Conservation (phyloP, 2,888 invertebrate species). For the Lypha dubia region DNA sequence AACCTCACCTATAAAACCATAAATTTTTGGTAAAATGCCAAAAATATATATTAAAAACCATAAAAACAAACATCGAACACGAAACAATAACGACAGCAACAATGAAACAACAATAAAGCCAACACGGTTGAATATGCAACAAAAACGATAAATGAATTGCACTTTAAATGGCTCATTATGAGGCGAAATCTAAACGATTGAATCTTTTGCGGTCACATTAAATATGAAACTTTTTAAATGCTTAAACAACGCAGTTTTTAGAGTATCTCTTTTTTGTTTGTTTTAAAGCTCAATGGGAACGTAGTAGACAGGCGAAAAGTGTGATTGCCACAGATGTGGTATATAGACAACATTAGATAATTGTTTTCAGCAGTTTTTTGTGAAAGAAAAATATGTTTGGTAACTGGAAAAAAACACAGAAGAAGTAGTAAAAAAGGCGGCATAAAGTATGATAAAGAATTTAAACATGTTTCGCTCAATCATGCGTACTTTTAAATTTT, state of each 20-base stretch:
- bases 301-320: not conserved
- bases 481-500: not conserved
- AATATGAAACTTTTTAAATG: slow-evolving; percentile 68
- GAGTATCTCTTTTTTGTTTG: not conserved
- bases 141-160: slow-evolving; percentile 65
- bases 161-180: slow-evolving; percentile 72
- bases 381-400: not conserved
- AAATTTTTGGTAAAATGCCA: slow-evolving; percentile 72
- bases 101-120: slow-evolving; percentile 46
- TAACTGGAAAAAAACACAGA: not conserved
- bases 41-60: slow-evolving; percentile 69
- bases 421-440: not conserved
- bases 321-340: slow-evolving; percentile 10
- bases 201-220: slow-evolving; percentile 72
- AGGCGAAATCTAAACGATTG: slow-evolving; percentile 69
- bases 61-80: slow-evolving; percentile 48
- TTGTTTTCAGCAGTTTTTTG: slow-evolving; percentile 31
- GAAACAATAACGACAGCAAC: slow-evolving; percentile 20
- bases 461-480: no score
- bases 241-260: slow-evolving; percentile 65
- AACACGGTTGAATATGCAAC: slow-evolving; percentile 43
- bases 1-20: slow-evolving; percentile 71
- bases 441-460: not conserved
- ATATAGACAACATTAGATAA: slow-evolving; percentile 34
- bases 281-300: not conserved